Evolutionary conservation across 2,888 invertebrate genomes (phyloP), one percentile per base, ranked within the genome.

Genomic region (Hydraecia micacea): DNA sequence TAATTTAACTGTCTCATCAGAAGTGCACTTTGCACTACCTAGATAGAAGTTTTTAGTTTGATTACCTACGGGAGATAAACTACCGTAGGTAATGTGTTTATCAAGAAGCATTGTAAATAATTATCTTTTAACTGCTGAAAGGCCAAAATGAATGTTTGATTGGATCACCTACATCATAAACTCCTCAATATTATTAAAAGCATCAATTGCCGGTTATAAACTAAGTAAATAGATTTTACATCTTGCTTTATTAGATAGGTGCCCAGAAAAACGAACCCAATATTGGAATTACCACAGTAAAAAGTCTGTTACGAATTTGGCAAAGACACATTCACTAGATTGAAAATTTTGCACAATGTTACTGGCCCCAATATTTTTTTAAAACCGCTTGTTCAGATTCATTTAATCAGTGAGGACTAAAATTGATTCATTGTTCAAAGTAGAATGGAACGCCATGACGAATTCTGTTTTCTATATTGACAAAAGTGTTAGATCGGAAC

Each of bases 381-480:
- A 36, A 46, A 25, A 49, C 46, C n/a, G 1, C 28, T 65, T 69
- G 46, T 46, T 18, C 60, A 63, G 81, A 13, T 60, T 58, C 2
- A 25, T 15, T 67, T 62, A 55, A 84, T 67, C 75, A 39, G 32
- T 73, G 67, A 63, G 21, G 36, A 71, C 66, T 63, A 74, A 74
- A 83, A 72, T 79, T 76, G 52, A 67, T 72, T 68, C 36, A 77
- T 70, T 69, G 73, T 75, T 39, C 67, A 71, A 76, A 66, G 58
- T 58, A 80, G 70, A 84, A 78, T 77, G 55, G 75, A 80, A 72
- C 25, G 39, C 72, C 68, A 72, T 77, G 63, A 77, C 79, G 46
- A 80, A 81, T 88, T 81, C 7, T 63, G 49, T 81, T 79, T 84
- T 80, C 68, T 79, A 76, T 80, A 80, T 84, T 82, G 77, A 86